A percentile compares a stretch with the other conserved stretches of the same genome.
Evolutionary conservation across 2,888 invertebrate genomes (phyloP).

Genomic region (Lysandra bellargus): DNA sequence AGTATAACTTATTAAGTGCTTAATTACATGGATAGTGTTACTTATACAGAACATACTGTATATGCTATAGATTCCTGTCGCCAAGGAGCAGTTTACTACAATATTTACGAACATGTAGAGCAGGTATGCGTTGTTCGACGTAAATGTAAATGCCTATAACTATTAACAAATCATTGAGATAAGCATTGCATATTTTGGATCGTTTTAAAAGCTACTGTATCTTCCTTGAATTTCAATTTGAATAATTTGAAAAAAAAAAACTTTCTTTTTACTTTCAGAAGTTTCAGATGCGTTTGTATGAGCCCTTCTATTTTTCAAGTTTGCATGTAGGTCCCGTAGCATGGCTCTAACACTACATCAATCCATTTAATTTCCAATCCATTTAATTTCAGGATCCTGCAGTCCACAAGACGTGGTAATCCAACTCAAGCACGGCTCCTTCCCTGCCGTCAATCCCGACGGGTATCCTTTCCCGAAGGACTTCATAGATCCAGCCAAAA

Average conservation of each 20-base stretch:
- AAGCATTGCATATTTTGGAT: no score
- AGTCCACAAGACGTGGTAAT: slow-evolving; percentile 82
- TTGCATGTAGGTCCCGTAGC: neutral
- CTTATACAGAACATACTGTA: neutral
- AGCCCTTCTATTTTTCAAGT: no score
- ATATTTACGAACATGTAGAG: no score
- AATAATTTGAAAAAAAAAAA: no score
- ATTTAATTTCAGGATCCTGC: slow-evolving; percentile 74
- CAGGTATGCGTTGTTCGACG: no score
- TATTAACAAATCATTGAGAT: no score
- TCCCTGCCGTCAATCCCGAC: slow-evolving; percentile 91
- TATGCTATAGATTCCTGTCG: neutral
- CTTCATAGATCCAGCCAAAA: slow-evolving; percentile 74
- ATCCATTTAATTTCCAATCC: slow-evolving; percentile 37
- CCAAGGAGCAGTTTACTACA: neutral
- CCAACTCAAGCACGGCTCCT: slow-evolving; percentile 89
- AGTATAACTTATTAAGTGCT: neutral
- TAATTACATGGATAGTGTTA: neutral
- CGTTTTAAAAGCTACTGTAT: no score
- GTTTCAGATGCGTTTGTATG: no score
- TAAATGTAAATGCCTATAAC: no score
- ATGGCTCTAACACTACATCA: neutral
- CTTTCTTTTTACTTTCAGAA: no score
- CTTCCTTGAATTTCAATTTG: no score
- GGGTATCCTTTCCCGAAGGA: slow-evolving; percentile 87